Base-by-base conservation (phyloP, 2,888 invertebrate species). In the Agriopis marginaria region DNA sequence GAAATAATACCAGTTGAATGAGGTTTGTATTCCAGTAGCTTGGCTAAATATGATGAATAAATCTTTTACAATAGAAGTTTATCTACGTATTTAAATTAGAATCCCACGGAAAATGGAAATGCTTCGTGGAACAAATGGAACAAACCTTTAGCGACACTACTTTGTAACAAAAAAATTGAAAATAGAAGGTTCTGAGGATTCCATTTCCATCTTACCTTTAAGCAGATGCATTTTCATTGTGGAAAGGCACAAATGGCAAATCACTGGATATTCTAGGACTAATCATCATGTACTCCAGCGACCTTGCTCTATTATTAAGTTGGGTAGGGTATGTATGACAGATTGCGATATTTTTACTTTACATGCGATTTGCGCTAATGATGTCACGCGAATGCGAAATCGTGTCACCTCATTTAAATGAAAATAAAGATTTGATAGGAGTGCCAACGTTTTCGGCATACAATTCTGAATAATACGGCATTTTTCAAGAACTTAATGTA, bases 291-390 rank as follows among this genome's bases (percentile, higher is more conserved):
- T 69, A 65, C 70, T 67, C 73, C 23, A 63, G 62, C 68, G 75
- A 78, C 80, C 78, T 80, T 78, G 76, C 63, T 74, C 73, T 76
- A 75, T 71, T 75, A 76, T 75, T 69, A 72, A 56, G 70, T 62
- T 39, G 55, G 63, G 68, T 61, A 47, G 68, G 67, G 63, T 58
- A 32, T 32, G 63, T 63, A 63, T 72, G 75, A 75, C 77, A 77
- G 71, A 74, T 70, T 63, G 75, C 63, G 70, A 72, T 74, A 77
- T 72, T 75, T 75, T 73, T 74, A 76, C 75, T 72, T 69, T 69
- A 76, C 75, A 73, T 73, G 74, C 63, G 68, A 76, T 74, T 73
- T 66, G 47, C 59, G 68, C 68, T 73, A 71, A 79, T 75, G 74
- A 78, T 75, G 76, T 80, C 82, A 82, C 74, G 71, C 73, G 63